These are phyloP conservation scores for Limnephilus marmoratus DNA, from an alignment of 2,888 invertebrate species.

Conservation along the genomic window DNA sequence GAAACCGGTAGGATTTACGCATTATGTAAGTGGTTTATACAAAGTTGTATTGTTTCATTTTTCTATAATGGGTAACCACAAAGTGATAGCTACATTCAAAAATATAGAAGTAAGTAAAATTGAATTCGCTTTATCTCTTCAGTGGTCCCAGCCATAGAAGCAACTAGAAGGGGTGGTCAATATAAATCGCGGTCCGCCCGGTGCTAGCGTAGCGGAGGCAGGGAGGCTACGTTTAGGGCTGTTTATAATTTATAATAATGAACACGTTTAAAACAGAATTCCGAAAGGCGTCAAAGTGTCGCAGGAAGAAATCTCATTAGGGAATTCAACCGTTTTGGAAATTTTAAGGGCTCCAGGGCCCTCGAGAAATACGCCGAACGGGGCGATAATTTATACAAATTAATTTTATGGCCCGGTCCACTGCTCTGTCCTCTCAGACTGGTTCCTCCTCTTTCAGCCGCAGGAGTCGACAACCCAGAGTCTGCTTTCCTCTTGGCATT, in stretches of 20 bases:
- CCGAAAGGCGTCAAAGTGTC: constrained; percentile 18
- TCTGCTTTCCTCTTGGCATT: neutral
- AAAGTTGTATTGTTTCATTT: too few species aligned
- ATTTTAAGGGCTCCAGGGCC: constrained; percentile 51
- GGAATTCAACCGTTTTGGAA: constrained; percentile 58
- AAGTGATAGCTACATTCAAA: too few species aligned
- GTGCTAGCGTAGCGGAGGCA: neutral
- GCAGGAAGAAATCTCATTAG: constrained; percentile 59
- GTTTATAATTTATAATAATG: constrained; percentile 2
- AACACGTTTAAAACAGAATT: neutral
- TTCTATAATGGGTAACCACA: too few species aligned
- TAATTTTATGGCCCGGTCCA: constrained; percentile 61
- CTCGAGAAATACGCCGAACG: constrained; percentile 31
- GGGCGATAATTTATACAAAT: constrained; percentile 65
- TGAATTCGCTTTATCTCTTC: too few species aligned
- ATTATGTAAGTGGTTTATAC: too few species aligned
- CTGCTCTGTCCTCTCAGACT: neutral
- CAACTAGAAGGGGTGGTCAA: neutral
- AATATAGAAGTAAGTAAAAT: too few species aligned
- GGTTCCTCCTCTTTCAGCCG: neutral
- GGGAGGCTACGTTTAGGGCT: neutral
- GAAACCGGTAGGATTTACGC: too few species aligned
- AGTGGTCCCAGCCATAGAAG: too few species aligned
- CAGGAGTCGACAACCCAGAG: neutral
- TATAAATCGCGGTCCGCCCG: neutral